These are phyloP conservation scores for Gymnogyps californianus DNA, from an alignment of 2,113 vertebrate genomes.

Conservation along the genomic window DNA sequence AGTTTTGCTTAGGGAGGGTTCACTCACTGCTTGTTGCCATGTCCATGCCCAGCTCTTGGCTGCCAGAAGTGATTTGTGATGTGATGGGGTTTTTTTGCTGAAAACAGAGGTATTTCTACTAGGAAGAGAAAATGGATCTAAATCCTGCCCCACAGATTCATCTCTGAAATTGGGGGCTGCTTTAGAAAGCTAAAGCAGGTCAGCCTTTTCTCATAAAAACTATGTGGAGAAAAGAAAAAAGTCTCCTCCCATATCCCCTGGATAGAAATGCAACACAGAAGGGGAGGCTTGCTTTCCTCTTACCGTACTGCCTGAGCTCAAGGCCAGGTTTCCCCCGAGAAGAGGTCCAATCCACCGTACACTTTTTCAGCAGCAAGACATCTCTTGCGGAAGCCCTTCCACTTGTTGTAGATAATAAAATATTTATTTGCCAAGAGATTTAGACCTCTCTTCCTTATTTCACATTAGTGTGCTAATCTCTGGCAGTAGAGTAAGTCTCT, in stretches of 20 bases:
- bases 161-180: not conserved
- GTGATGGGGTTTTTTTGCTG: not conserved
- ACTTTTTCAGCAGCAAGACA: not conserved
- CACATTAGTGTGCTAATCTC: constrained; percentile 50
- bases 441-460: constrained; percentile 44
- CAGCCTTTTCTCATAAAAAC: not conserved
- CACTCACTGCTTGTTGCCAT: not conserved
- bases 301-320: constrained; percentile 7
- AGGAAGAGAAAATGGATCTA: not conserved
- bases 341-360: not conserved
- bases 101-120: not conserved
- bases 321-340: constrained; percentile 13
- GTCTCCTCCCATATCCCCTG: not conserved
- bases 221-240: not conserved
- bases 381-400: not conserved
- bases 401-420: constrained; percentile 55
- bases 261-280: not conserved
- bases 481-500: constrained; percentile 24
- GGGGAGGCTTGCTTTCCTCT: not conserved
- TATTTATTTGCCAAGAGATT: constrained; percentile 58
- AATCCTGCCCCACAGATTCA: not conserved
- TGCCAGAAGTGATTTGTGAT: not conserved
- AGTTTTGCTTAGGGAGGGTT: not conserved
- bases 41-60: not conserved
- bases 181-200: constrained; percentile 14